A percentile compares a stretch with the other conserved stretches of the same genome.
These are phyloP conservation scores for Zoanthus sansibaricus DNA, from an alignment of 92 coral and sea anemone genomes.

Conservation along the genomic window DNA sequence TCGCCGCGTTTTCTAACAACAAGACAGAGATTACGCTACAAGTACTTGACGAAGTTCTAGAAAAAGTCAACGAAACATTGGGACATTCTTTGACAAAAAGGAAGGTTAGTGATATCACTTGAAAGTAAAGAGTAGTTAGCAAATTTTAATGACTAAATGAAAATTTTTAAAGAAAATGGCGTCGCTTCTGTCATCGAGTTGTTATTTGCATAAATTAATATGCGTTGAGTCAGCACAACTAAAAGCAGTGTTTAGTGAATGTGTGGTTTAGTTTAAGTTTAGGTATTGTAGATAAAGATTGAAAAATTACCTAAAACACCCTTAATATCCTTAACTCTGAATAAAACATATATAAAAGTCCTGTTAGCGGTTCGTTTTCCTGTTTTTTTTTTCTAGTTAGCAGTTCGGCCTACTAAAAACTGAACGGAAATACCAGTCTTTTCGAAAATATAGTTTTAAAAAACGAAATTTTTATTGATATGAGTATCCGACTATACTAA, in stretches of 20 bases:
- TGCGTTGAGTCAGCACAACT: neutral
- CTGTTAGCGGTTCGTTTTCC: too few relatives aligned
- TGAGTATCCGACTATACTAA: too few relatives aligned
- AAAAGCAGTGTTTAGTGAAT: neutral
- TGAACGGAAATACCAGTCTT: too few relatives aligned
- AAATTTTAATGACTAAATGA: neutral
- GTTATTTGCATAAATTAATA: neutral
- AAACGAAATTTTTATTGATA: too few relatives aligned
- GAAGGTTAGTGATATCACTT: constrained; percentile 8
- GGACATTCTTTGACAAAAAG: constrained; percentile 13
- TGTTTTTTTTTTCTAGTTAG: too few relatives aligned
- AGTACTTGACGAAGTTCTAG: constrained; percentile 25
- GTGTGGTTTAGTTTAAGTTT: too few relatives aligned
- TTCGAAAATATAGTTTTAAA: too few relatives aligned
- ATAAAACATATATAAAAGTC: too few relatives aligned
- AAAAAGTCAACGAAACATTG: constrained; percentile 24
- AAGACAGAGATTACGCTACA: neutral
- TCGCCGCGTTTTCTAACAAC: constrained; percentile 47
- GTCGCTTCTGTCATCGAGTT: neutral
- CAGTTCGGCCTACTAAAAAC: too few relatives aligned
- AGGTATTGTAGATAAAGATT: too few relatives aligned
- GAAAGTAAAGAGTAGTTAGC: neutral
- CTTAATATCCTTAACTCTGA: too few relatives aligned
- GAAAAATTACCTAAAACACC: too few relatives aligned
- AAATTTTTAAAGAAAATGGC: neutral